Evolutionary conservation across 2,797 vertebrate genomes (phyloP).

Genomic region (Chrosomus eos): DNA sequence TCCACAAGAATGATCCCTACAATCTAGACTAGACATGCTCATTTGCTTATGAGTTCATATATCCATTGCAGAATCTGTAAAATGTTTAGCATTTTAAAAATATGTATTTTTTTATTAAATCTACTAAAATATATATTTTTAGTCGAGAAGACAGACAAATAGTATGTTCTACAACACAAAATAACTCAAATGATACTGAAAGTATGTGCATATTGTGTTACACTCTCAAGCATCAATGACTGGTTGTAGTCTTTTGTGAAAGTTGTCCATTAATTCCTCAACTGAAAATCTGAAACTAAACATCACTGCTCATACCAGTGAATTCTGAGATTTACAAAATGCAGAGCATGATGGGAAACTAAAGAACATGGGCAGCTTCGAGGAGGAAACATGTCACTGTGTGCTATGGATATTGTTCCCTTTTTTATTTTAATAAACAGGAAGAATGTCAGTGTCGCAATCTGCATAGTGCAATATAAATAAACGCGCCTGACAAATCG

Average conservation of each 20-base stretch:
- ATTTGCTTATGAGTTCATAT: background rate
- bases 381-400: background rate
- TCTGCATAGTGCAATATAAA: background rate
- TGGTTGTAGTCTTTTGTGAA: background rate
- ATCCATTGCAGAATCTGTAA: background rate
- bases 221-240: background rate
- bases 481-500: background rate
- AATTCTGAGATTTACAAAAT: background rate
- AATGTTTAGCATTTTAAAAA: background rate
- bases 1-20: constrained; percentile 10
- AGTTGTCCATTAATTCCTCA: background rate
- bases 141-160: background rate
- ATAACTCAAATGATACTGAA: background rate
- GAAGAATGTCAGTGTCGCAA: background rate
- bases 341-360: background rate
- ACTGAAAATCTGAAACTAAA: background rate
- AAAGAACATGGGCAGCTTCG: background rate
- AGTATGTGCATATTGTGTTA: background rate
- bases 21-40: constrained; percentile 8
- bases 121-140: background rate
- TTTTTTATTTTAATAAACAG: background rate
- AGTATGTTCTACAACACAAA: background rate
- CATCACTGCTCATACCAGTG: background rate
- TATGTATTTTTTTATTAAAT: background rate
- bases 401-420: background rate